Conservation (phyloP, 2,888 invertebrate genomes). For the Pyrrhia umbra region DNA sequence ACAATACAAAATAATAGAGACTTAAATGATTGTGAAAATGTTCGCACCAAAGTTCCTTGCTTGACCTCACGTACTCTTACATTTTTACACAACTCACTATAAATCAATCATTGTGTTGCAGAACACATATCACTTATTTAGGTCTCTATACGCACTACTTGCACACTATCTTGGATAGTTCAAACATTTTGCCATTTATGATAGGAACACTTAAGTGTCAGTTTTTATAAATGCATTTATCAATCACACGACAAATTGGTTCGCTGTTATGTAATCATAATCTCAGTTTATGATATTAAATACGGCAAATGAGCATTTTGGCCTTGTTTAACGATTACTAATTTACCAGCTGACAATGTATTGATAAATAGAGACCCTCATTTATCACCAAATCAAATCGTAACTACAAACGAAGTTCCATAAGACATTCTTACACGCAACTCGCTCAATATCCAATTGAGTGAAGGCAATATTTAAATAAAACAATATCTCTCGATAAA, state of each 20-base stretch:
- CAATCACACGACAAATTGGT: constrained; percentile 14
- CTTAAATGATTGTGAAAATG: constrained; percentile 73
- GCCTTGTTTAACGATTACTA: constrained; percentile 4
- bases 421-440: constrained; percentile 61
- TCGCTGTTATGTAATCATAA: constrained; percentile 29
- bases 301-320: constrained; percentile 12
- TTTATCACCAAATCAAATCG: constrained; percentile 44
- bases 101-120: constrained; percentile 38
- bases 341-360: constrained; percentile 21
- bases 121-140: constrained; percentile 46
- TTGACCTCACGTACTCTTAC: constrained; percentile 28
- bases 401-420: constrained; percentile 41
- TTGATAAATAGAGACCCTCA: constrained; percentile 34
- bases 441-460: constrained; percentile 47
- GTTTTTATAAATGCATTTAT: constrained; percentile 53
- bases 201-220: constrained; percentile 26
- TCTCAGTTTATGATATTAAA: constrained; percentile 39
- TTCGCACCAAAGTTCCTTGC: constrained; percentile 76
- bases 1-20: constrained; percentile 78
- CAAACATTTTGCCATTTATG: constrained; percentile 19
- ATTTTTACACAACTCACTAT: constrained; percentile 20
- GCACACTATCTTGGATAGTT: constrained; percentile 44
- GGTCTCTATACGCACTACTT: constrained; percentile 36
- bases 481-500: constrained; percentile 41
- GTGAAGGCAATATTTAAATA: constrained; percentile 47